These are phyloP conservation scores for Hemiprocne comata DNA, from an alignment of 2,113 vertebrate genomes.

Conservation along the genomic window DNA sequence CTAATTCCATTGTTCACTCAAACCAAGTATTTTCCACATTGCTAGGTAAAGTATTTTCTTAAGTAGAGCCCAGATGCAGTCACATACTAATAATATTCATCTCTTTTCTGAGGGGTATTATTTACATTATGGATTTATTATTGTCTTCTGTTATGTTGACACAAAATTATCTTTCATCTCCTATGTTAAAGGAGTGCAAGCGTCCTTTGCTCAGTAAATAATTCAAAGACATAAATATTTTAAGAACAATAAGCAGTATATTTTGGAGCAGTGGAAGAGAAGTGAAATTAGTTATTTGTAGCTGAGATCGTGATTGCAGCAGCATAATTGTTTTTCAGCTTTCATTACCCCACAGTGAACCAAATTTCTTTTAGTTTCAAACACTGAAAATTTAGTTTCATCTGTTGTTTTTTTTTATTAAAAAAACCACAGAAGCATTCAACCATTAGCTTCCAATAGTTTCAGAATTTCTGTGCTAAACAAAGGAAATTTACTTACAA, in stretches of 20 bases:
- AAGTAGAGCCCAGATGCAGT: background rate
- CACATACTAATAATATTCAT: slow-evolving; percentile 1
- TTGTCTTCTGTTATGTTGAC: slow-evolving; percentile 71
- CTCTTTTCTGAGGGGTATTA: slow-evolving; percentile 43
- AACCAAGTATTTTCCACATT: background rate
- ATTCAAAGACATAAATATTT: slow-evolving; percentile 80
- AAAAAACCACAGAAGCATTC: background rate
- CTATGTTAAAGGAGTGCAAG: slow-evolving; percentile 64
- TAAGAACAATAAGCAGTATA: slow-evolving; percentile 79
- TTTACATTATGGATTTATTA: slow-evolving; percentile 78
- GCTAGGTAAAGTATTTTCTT: background rate
- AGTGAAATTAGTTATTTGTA: slow-evolving; percentile 78
- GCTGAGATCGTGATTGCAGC: slow-evolving; percentile 74
- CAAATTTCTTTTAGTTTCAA: slow-evolving; percentile 50
- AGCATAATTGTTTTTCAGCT: slow-evolving; percentile 72
- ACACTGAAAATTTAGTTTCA: slow-evolving; percentile 58
- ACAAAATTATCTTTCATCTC: slow-evolving; percentile 73
- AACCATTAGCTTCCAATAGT: slow-evolving; percentile 46
- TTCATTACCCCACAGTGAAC: slow-evolving; percentile 70
- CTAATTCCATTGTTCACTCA: background rate
- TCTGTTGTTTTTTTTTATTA: slow-evolving; percentile 53
- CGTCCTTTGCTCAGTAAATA: slow-evolving; percentile 74
- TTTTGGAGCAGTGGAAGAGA: slow-evolving; percentile 59
- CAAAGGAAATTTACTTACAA: slow-evolving; percentile 17
- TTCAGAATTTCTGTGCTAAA: slow-evolving; percentile 40